Conservation (phyloP, 2,888 invertebrate genomes). For the Mactromeris polynyma region DNA sequence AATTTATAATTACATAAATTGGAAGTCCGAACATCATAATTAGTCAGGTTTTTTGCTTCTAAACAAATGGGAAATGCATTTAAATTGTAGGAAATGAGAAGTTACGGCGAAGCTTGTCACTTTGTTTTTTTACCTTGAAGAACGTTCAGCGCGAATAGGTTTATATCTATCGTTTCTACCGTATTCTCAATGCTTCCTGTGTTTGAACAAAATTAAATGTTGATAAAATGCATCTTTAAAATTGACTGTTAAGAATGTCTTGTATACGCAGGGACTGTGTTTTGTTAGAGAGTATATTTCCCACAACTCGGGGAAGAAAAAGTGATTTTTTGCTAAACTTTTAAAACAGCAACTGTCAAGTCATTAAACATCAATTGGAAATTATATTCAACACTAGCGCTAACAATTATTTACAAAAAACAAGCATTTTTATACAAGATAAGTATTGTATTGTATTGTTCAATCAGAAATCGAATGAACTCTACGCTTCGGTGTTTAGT, state of each 20-base stretch:
- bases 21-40: constrained; percentile 22
- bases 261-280: not conserved
- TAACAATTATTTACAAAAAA: not conserved
- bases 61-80: constrained; percentile 40
- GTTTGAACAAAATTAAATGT: not conserved
- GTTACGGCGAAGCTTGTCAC: not conserved
- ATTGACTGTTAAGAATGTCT: not conserved
- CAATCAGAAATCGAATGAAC: too few relatives aligned
- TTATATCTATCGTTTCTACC: not conserved
- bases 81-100: constrained; percentile 37
- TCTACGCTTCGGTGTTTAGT: too few relatives aligned
- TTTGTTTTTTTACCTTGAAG: not conserved
- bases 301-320: not conserved
- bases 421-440: not conserved
- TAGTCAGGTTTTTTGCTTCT: not conserved
- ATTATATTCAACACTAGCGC: not conserved
- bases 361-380: not conserved
- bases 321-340: not conserved
- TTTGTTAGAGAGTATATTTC: not conserved
- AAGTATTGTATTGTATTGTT: too few relatives aligned
- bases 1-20: constrained; percentile 39
- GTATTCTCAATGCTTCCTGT: not conserved
- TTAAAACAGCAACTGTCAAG: not conserved
- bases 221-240: not conserved
- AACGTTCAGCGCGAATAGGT: not conserved